These are phyloP conservation scores for Augochlorella aurata DNA, from an alignment of 2,888 invertebrate genomes.

Conservation along the genomic window DNA sequence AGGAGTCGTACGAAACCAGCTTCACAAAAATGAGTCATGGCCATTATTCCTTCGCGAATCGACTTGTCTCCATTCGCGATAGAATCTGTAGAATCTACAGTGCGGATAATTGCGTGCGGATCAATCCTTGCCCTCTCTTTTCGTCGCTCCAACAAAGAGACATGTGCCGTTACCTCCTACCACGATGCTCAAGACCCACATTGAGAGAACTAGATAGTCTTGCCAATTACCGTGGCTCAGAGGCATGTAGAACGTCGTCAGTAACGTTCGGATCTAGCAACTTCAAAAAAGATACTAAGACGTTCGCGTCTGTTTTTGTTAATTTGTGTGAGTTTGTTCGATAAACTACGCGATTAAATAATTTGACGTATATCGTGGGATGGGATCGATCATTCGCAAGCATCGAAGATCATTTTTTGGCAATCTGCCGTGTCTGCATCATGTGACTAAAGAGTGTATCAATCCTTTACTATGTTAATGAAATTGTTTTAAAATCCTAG, in stretches of 20 bases:
- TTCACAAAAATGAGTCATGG: slow-evolving; percentile 68
- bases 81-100: slow-evolving; percentile 33
- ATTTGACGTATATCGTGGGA: too few relatives aligned
- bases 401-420: too few relatives aligned
- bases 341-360: too few relatives aligned
- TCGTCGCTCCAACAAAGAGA: slow-evolving; percentile 25
- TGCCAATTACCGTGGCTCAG: slow-evolving; percentile 42
- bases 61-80: slow-evolving; percentile 50
- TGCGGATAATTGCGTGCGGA: slow-evolving; percentile 41
- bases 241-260: slow-evolving; percentile 17
- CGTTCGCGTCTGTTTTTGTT: background rate
- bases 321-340: background rate
- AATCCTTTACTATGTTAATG: too few relatives aligned
- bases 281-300: background rate
- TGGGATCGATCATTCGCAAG: too few relatives aligned
- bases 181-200: slow-evolving; percentile 48
- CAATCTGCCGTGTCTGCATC: too few relatives aligned
- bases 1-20: slow-evolving; percentile 59
- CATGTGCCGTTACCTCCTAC: slow-evolving; percentile 44
- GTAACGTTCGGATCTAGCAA: background rate
- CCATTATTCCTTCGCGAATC: slow-evolving; percentile 48
- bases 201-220: slow-evolving; percentile 29
- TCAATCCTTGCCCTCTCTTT: slow-evolving; percentile 35
- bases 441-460: too few relatives aligned
- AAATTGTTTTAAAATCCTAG: too few relatives aligned